phyloP scores from a whole-genome alignment of 2,797 vertebrate species.

The Phoeniculus purpureus region DNA sequence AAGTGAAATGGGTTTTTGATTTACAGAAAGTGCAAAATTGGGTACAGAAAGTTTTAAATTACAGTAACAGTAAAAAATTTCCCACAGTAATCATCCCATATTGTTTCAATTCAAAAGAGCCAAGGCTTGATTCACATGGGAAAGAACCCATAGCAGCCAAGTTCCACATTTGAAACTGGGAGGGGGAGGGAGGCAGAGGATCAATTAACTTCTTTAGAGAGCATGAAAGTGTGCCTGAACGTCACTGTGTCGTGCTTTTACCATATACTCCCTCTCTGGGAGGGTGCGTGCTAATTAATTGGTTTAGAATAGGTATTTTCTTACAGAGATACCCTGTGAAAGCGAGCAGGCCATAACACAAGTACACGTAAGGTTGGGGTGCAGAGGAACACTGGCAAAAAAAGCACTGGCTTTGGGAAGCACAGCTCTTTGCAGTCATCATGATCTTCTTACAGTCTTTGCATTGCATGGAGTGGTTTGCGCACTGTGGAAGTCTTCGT shows the following conservation, averaged over 20 bases:
- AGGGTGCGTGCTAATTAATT: neutral
- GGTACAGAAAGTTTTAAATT: slow-evolving; percentile 74
- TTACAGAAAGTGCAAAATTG: slow-evolving; percentile 72
- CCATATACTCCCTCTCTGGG: neutral
- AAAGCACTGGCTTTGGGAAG: neutral
- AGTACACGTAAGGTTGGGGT: neutral
- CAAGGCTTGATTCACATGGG: slow-evolving; percentile 50
- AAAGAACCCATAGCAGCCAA: slow-evolving; percentile 60
- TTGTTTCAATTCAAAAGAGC: slow-evolving; percentile 62
- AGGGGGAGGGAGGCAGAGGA: slow-evolving; percentile 26
- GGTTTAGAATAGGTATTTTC: neutral
- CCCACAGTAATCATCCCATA: slow-evolving; percentile 69
- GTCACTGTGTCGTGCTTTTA: neutral
- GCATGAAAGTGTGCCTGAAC: slow-evolving; percentile 38
- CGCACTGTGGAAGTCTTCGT: neutral
- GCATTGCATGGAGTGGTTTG: neutral
- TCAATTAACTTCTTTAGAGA: slow-evolving; percentile 42
- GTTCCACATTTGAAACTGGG: slow-evolving; percentile 53
- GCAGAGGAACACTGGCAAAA: neutral
- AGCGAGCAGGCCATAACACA: neutral
- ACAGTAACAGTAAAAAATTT: slow-evolving; percentile 67
- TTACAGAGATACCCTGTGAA: neutral
- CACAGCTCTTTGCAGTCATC: too few species aligned
- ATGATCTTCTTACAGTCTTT: neutral
- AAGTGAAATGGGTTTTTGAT: slow-evolving; percentile 72